phyloP scores from a whole-genome alignment of 2,113 vertebrate species.

The Semnopithecus entellus region DNA sequence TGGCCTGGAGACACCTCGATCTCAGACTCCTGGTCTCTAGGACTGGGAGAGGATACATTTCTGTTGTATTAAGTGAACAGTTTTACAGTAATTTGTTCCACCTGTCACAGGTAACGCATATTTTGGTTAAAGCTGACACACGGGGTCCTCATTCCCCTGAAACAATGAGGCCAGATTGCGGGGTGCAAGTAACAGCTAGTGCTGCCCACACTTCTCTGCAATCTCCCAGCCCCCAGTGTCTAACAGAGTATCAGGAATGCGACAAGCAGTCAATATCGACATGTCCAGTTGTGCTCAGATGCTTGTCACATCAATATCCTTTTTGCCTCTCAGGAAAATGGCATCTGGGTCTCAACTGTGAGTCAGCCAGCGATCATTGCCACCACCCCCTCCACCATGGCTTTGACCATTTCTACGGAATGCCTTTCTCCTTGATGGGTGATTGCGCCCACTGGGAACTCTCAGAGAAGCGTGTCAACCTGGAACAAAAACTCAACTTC shows the following conservation, averaged over 20 bases:
- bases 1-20: rapidly evolving
- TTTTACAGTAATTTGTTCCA: not conserved
- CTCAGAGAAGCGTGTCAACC: slow-evolving; percentile 75
- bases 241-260: rapidly evolving
- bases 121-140: not conserved
- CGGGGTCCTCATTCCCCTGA: no score
- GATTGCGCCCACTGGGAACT: slow-evolving; percentile 86
- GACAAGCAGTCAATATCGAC: rapidly evolving
- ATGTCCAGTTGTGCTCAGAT: rapidly evolving
- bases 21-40: not conserved
- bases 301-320: rapidly evolving
- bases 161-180: rapidly evolving
- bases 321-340: slow-evolving; percentile 90
- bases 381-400: slow-evolving; percentile 94
- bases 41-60: rapidly evolving
- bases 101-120: no score
- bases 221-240: rapidly evolving
- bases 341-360: slow-evolving; percentile 94
- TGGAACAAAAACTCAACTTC: slow-evolving; percentile 78
- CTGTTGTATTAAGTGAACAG: rapidly evolving
- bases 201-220: rapidly evolving
- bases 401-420: slow-evolving; percentile 93
- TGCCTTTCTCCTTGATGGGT: slow-evolving; percentile 88
- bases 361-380: slow-evolving; percentile 87
- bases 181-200: not conserved